phyloP scores from a whole-genome alignment of 2,113 vertebrate genomes.

The Heliornis fulica region DNA sequence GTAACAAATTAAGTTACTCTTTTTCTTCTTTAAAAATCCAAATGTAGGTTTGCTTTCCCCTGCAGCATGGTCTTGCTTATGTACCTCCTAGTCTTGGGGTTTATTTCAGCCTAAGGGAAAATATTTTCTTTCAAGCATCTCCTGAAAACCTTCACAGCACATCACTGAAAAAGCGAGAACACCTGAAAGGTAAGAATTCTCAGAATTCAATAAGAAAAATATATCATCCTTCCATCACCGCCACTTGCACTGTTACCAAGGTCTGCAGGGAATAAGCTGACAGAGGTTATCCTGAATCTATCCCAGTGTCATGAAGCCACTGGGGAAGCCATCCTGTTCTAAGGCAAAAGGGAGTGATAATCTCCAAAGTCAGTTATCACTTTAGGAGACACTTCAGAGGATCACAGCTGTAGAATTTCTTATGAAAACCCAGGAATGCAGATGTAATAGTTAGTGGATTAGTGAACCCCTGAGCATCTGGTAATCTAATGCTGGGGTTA shows the following conservation, averaged over 20 bases:
- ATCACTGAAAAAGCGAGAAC: not conserved
- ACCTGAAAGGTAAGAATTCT: conserved; percentile 21
- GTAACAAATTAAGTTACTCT: not conserved
- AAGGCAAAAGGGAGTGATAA: not conserved
- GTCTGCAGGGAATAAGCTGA: not conserved
- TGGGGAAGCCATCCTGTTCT: not conserved
- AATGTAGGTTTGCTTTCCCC: not conserved
- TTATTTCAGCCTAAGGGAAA: not conserved
- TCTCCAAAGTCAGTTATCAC: not conserved
- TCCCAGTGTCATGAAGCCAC: not conserved
- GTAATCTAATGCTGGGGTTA: conserved; percentile 19
- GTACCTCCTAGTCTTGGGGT: not conserved
- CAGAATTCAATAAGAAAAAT: not conserved
- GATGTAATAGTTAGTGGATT: not conserved
- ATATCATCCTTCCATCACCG: not conserved
- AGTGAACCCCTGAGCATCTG: not conserved
- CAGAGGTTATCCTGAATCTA: not conserved
- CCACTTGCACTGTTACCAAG: not conserved
- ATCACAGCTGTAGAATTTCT: conserved; percentile 28
- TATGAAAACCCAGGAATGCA: conserved; percentile 41
- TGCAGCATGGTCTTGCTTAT: not conserved
- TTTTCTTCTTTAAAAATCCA: not conserved
- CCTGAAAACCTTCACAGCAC: not conserved
- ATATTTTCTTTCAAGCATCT: not conserved
- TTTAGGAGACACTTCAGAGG: conserved; percentile 27